These are phyloP conservation scores for Neolamprologus kungweensis DNA, from an alignment of 2,113 vertebrate genomes.

Conservation along the genomic window DNA sequence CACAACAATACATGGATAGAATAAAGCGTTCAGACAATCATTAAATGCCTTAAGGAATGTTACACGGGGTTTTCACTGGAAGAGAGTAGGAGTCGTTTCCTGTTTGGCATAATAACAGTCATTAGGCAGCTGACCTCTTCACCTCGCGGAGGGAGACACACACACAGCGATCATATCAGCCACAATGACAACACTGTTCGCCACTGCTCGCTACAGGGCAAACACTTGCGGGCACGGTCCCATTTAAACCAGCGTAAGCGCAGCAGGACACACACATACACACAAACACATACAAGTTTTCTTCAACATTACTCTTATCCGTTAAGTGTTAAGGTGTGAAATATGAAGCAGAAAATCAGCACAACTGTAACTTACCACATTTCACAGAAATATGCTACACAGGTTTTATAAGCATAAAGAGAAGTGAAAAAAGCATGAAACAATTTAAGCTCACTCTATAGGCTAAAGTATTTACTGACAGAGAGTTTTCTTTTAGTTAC, in stretches of 20 bases:
- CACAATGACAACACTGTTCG: slow-evolving; percentile 36
- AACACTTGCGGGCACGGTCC: background rate
- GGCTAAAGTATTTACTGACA: background rate
- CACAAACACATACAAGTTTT: background rate
- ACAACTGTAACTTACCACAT: background rate
- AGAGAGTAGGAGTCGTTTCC: slow-evolving; percentile 18
- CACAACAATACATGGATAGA: background rate
- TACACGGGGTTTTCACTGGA: background rate
- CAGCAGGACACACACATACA: background rate
- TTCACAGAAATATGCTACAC: background rate
- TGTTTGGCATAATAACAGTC: slow-evolving; percentile 33
- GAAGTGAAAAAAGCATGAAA: background rate
- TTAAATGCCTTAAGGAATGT: slow-evolving; percentile 6
- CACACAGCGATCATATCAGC: slow-evolving; percentile 7
- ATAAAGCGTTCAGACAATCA: background rate
- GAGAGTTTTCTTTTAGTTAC: background rate
- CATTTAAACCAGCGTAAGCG: background rate
- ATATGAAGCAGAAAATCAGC: background rate
- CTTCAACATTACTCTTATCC: background rate
- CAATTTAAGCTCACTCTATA: background rate
- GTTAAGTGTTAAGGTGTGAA: background rate
- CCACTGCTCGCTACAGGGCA: background rate
- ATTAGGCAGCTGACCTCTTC: slow-evolving; percentile 59
- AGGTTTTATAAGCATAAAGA: background rate
- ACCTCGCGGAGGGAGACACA: slow-evolving; percentile 25